These are phyloP conservation scores for Ophiodon elongatus DNA, from an alignment of 2,113 vertebrate genomes.

Conservation along the genomic window DNA sequence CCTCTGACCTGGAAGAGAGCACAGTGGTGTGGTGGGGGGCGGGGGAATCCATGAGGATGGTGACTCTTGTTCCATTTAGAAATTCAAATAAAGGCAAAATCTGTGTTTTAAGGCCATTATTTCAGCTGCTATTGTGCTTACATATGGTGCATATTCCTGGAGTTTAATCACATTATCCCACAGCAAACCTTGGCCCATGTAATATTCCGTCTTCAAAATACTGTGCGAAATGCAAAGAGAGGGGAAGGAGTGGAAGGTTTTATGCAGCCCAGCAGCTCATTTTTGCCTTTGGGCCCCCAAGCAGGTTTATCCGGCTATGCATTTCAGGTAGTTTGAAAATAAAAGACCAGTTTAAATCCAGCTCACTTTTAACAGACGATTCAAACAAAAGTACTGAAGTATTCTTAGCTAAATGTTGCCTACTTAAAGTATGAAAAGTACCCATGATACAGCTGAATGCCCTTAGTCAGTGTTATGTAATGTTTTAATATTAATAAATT, in stretches of 20 bases:
- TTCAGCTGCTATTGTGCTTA: background rate
- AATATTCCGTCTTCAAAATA: background rate
- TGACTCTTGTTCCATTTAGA: background rate
- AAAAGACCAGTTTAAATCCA: background rate
- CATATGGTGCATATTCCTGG: background rate
- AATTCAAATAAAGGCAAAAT: background rate
- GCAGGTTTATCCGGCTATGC: background rate
- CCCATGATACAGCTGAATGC: background rate
- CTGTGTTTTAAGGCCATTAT: background rate
- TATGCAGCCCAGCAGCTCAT: background rate
- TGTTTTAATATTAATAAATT: background rate
- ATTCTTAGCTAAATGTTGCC: background rate
- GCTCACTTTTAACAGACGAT: background rate
- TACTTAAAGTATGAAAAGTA: background rate
- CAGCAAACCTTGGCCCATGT: background rate
- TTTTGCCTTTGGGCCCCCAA: background rate
- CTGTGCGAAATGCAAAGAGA: background rate
- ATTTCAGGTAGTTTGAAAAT: background rate
- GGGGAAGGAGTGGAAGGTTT: background rate
- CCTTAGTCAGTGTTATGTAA: background rate
- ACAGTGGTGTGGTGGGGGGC: too few species aligned
- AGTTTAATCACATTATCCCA: background rate
- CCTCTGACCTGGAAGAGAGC: background rate
- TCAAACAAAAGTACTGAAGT: background rate
- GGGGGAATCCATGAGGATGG: background rate